phyloP scores from a whole-genome alignment of 2,113 vertebrate genomes.

The Nematolebias whitei region DNA sequence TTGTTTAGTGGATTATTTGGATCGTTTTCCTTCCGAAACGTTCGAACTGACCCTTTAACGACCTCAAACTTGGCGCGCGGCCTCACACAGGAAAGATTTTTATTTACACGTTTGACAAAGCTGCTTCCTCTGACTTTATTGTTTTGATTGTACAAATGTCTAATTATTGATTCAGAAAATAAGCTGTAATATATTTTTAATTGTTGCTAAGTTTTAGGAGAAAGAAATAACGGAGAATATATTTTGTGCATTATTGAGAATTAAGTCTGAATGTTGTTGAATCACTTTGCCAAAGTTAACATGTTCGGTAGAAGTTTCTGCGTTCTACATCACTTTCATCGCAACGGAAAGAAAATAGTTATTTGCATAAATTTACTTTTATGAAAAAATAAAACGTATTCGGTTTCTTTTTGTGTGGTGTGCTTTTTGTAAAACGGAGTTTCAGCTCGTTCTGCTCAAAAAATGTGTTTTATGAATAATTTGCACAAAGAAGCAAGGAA shows the following conservation, averaged over 20 bases:
- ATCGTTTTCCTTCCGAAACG: neutral
- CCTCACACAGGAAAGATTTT: neutral
- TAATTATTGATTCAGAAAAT: slow-evolving; percentile 27
- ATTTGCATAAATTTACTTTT: slow-evolving; percentile 45
- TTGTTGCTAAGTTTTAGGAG: slow-evolving; percentile 3
- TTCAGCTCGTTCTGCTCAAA: neutral
- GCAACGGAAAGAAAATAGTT: neutral
- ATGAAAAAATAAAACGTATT: slow-evolving; percentile 39
- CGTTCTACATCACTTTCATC: neutral
- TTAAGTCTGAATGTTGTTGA: slow-evolving; percentile 17
- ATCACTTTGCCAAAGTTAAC: slow-evolving; percentile 42
- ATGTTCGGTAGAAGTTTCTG: slow-evolving; percentile 9
- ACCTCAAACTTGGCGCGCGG: neutral
- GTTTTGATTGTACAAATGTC: slow-evolving; percentile 35
- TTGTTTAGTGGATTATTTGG: neutral
- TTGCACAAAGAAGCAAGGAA: neutral
- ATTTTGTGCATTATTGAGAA: slow-evolving; percentile 24
- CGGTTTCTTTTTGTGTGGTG: neutral
- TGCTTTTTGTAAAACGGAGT: neutral
- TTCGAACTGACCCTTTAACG: slow-evolving; percentile 25
- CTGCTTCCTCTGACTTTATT: slow-evolving; percentile 55
- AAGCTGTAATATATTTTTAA: slow-evolving; percentile 36
- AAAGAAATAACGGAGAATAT: neutral
- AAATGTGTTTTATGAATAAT: neutral
- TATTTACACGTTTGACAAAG: slow-evolving; percentile 12